These are phyloP conservation scores for Camponotus vicinus DNA, from an alignment of 1,140 invertebrate species.

Conservation along the genomic window DNA sequence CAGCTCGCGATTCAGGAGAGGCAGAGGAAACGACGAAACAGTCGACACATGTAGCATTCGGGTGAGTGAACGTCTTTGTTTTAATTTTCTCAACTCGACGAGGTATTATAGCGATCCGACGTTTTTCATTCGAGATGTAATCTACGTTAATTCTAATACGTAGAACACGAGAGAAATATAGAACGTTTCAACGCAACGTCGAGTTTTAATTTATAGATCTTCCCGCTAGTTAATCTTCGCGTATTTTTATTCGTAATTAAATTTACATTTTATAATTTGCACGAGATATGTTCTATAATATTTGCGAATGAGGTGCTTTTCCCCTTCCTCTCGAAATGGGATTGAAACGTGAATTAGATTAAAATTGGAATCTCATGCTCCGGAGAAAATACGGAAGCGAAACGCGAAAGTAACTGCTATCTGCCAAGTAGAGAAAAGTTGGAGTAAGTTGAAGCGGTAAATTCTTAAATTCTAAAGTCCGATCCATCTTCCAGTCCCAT, in stretches of 20 bases:
- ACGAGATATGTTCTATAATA: constrained; percentile 40
- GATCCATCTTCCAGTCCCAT: constrained; percentile 29
- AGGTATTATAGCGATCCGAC: constrained; percentile 14
- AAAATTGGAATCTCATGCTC: constrained; percentile 40
- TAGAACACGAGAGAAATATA: background rate
- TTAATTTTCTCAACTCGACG: constrained; percentile 14
- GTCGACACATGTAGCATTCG: constrained; percentile 64
- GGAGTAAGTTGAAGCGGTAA: constrained; percentile 25
- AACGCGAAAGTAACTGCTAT: constrained; percentile 3
- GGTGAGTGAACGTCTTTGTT: constrained; percentile 49
- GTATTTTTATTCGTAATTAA: constrained; percentile 5
- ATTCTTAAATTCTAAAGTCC: constrained; percentile 42
- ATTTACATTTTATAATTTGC: constrained; percentile 39
- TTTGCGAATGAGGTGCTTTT: background rate
- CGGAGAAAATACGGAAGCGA: constrained; percentile 6
- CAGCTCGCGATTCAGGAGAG: constrained; percentile 49
- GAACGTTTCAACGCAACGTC: constrained; percentile 10
- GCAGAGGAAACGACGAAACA: constrained; percentile 56
- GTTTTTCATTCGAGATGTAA: constrained; percentile 36
- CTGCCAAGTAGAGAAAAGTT: constrained; percentile 1
- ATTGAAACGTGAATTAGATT: constrained; percentile 46
- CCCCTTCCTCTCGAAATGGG: background rate
- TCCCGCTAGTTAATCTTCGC: background rate
- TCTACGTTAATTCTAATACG: constrained; percentile 21
- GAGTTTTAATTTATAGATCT: constrained; percentile 25